A percentile compares a stretch with the other conserved stretches of the same genome.
Evolutionary conservation across 1,140 invertebrate genomes (phyloP).

Genomic region (Elysia chlorotica): DNA sequence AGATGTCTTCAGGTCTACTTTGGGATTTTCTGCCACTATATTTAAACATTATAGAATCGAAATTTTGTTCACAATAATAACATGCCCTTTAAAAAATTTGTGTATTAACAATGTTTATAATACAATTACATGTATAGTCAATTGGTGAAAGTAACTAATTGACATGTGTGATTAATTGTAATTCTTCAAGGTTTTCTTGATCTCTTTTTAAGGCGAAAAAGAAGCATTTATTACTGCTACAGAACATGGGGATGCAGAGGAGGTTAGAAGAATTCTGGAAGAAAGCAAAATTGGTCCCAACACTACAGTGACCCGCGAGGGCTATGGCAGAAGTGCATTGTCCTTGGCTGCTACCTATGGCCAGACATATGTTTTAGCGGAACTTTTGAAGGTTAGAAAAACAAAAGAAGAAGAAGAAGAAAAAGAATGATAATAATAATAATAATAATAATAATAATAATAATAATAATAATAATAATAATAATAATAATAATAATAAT

Average conservation of each 20-base stretch:
- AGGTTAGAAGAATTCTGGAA: slow-evolving; percentile 18
- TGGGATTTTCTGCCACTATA: too few relatives aligned
- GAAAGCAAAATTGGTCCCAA: slow-evolving; percentile 6
- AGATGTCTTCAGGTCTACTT: too few relatives aligned
- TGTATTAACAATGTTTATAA: too few relatives aligned
- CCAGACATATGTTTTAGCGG: slow-evolving; percentile 36
- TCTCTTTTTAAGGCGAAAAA: slow-evolving; percentile 10
- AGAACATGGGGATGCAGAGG: slow-evolving; percentile 22
- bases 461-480: neutral
- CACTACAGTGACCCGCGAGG: slow-evolving; percentile 28
- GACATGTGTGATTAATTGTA: too few relatives aligned
- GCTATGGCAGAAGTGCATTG: slow-evolving; percentile 36
- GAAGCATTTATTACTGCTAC: slow-evolving; percentile 24
- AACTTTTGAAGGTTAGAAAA: slow-evolving; percentile 40
- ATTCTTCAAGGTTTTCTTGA: too few relatives aligned
- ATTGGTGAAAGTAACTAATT: too few relatives aligned
- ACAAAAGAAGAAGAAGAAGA: neutral
- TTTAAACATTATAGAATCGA: too few relatives aligned
- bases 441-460: neutral
- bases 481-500: neutral
- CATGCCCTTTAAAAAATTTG: too few relatives aligned
- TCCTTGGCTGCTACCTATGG: slow-evolving; percentile 48
- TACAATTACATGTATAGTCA: too few relatives aligned
- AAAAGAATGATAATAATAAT: neutral
- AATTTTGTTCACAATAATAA: too few relatives aligned